Percentiles rank a stretch among this genome's conserved stretches.
phyloP scores from a whole-genome alignment of 2,113 vertebrate genomes.

The Oenanthe oenanthe region DNA sequence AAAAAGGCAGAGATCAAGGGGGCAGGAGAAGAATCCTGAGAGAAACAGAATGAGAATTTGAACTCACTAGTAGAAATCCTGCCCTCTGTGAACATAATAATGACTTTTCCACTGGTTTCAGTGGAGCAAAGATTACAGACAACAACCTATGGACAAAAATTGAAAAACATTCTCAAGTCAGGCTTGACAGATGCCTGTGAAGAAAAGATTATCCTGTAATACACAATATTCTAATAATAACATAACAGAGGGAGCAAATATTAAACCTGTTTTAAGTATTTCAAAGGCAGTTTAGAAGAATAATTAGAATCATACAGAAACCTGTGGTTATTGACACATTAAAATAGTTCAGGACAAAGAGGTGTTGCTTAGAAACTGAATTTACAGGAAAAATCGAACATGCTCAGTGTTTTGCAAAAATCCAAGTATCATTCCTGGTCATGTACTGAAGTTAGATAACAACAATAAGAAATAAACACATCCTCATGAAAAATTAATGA shows the following conservation, averaged over 20 bases:
- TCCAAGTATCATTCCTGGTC: not conserved
- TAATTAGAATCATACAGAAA: slow-evolving; percentile 39
- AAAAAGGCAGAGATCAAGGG: not conserved
- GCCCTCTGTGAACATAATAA: not conserved
- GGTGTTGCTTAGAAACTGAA: slow-evolving; percentile 53
- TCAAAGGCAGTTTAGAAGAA: slow-evolving; percentile 28
- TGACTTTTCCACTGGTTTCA: slow-evolving; percentile 20
- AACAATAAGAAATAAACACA: not conserved
- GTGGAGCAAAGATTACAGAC: slow-evolving; percentile 1
- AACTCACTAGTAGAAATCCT: not conserved
- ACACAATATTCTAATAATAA: slow-evolving; percentile 18
- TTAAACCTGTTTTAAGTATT: not conserved
- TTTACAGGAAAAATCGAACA: slow-evolving; percentile 15
- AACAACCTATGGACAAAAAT: not conserved
- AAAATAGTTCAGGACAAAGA: slow-evolving; percentile 49
- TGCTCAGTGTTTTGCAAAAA: not conserved
- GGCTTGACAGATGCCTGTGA: not conserved
- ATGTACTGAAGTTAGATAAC: not conserved
- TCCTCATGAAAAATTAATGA: not conserved
- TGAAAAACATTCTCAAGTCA: not conserved
- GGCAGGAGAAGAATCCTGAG: not conserved
- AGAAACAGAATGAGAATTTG: not conserved
- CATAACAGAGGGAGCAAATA: not conserved
- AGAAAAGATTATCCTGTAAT: not conserved
- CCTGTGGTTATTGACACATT: slow-evolving; percentile 29